These are phyloP conservation scores for Brachionus manjavacas DNA, from an alignment of 1,140 invertebrate genomes.

Conservation along the genomic window DNA sequence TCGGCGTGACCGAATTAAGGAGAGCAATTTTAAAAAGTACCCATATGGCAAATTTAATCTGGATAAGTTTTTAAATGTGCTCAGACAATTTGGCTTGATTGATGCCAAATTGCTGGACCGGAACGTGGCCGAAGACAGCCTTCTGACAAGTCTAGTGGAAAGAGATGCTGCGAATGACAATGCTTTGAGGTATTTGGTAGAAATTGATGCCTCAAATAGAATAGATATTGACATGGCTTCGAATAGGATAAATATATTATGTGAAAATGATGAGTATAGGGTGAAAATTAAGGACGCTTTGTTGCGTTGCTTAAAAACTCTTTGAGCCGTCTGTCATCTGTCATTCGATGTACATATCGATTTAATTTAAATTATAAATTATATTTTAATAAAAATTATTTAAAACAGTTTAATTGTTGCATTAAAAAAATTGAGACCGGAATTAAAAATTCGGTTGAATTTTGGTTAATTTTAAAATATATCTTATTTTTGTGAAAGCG, in stretches of 20 bases:
- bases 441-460: background rate
- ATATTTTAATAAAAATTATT: background rate
- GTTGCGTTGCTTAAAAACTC: conserved; percentile 5
- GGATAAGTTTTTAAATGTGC: background rate
- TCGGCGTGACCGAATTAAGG: conserved; percentile 8
- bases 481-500: too few species aligned
- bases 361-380: background rate
- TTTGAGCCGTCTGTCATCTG: background rate
- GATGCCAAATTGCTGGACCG: background rate
- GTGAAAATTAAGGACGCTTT: conserved; percentile 30
- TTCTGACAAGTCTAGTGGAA: background rate
- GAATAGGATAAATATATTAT: conserved; percentile 2
- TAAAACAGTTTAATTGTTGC: background rate
- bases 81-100: conserved; percentile 18
- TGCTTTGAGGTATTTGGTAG: background rate
- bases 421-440: background rate
- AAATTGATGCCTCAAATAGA: background rate
- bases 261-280: conserved; percentile 32
- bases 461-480: background rate
- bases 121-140: background rate
- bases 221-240: conserved; percentile 12
- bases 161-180: background rate
- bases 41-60: conserved; percentile 36
- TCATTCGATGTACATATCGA: background rate
- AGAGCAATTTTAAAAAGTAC: conserved; percentile 27